Evolutionary conservation across 1,140 invertebrate genomes (phyloP), one percentile per base, ranked within the genome.

Genomic region (Trichonephila clavata): DNA sequence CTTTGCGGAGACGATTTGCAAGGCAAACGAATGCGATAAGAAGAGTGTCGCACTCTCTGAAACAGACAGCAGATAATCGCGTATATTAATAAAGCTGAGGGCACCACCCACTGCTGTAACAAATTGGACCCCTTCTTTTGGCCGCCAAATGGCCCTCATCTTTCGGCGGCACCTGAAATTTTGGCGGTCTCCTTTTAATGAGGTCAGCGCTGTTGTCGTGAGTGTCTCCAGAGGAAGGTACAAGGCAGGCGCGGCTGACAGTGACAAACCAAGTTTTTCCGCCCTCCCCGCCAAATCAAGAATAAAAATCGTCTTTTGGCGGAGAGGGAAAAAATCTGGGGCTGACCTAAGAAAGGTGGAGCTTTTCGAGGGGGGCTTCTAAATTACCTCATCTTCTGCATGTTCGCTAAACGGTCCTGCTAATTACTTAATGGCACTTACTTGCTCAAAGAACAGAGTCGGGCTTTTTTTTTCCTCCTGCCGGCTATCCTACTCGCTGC

Each of bases 361-460:
- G 93, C 93, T 94, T 90, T 94, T 94, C 71, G 60, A 81, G 68
- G 93, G 93, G 86, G 93, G 86, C 93, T 94, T 89, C 93, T 94
- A 94, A 94, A 94, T 94, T 94, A 94, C 93, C 93, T 94, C 93
- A 90, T 94, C 93, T 94, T 86, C 86, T 65, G 93, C 93, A 90
- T 94, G 93, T 94, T 94, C 93, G 93, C 87, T 94, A 94, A 94
- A 94, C 93, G 93, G 93, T 94, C 87, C 39, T 84, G 93, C 87
- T 94, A 94, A 94, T 94, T 94, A 94, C 93, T 94, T 94, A 94
- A 94, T 94, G 93, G 93, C 93, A 89, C 93, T 94, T 90, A 94
- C 87, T 94, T 90, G 93, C 93, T 94, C 87, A 83, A 94, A 94
- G 87, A 90, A 94, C 93, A 90, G 65, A 86, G 43, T 20, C 84